Base-by-base conservation (phyloP, 1,140 invertebrate species). In the Zaprionus tsacasi region DNA sequence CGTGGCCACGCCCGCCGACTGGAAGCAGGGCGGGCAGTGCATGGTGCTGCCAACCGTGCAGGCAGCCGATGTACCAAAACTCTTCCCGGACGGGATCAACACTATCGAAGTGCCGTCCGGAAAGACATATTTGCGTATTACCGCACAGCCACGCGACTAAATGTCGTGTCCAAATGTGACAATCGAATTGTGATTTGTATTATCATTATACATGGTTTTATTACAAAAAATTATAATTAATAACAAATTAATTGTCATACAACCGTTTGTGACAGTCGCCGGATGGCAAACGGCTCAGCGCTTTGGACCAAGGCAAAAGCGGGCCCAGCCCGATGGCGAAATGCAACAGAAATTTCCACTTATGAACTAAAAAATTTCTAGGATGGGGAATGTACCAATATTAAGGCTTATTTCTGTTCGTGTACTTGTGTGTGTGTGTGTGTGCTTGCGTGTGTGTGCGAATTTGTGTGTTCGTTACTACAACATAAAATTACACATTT, bases 1-100 rank as follows among this genome's bases (percentile, higher is more conserved):
- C 92, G 96, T 99, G 10, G 98, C 98, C 17, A 99, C 98, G n/a
- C 98, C 98, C 43, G 98, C 95, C 11, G 96, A 99, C 93, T 99
- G 98, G 98, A 95, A 96, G 91, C 90, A 93, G 91, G 97, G 97
- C 30, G 94, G 95, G 11, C 94, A 95, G 11, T 97, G 97, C 71
- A 98, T 99, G 97, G 95, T 99, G 50, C 91, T 97, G 52, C 98
- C 98, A 7, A 95, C 94, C 5, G 92, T 98, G 1, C 93, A 94
- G 6, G 93, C 95, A 1, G 95, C 96, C 8, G 96, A 98, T 79
- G 93, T 95, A 0, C 91, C 93, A 1, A 93, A 93, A 43, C 83
- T 95, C 8, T 98, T 97, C 90, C 96, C 96, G 0, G 93, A 95
- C 21, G 95, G 95, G 21, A 92, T 95, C 2, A 94, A 95, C n/a